Evolutionary conservation across 2,888 invertebrate genomes (phyloP).

Genomic region (Trissolcus brochymenae): DNA sequence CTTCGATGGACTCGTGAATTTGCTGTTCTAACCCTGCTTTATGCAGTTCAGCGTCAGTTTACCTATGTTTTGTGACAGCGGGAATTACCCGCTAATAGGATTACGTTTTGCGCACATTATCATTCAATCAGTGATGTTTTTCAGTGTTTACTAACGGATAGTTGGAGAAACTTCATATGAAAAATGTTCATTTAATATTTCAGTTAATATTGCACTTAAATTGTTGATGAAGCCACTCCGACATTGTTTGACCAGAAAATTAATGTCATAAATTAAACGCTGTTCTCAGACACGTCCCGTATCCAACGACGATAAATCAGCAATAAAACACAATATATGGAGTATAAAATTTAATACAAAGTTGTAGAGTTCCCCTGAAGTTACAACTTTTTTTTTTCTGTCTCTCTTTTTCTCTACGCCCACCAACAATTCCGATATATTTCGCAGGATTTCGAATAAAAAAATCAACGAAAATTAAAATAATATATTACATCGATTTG

Average conservation of each 20-base stretch:
- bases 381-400: too few species aligned
- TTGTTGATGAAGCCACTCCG: not conserved
- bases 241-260: too few species aligned
- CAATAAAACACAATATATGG: too few species aligned
- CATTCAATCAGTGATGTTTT: slow-evolving; percentile 29
- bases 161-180: not conserved
- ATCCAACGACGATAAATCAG: not conserved
- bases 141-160: slow-evolving; percentile 2
- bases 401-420: too few species aligned
- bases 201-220: not conserved
- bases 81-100: slow-evolving; percentile 38
- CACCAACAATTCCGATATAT: too few species aligned
- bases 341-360: too few species aligned
- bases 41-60: slow-evolving; percentile 34
- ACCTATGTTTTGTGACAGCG: slow-evolving; percentile 46
- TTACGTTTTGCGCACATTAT: slow-evolving; percentile 36
- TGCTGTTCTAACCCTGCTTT: slow-evolving; percentile 40
- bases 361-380: too few species aligned
- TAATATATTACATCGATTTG: too few species aligned
- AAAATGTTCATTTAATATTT: not conserved
- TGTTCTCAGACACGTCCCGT: not conserved
- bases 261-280: not conserved
- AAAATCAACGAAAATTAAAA: too few species aligned
- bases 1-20: slow-evolving; percentile 48
- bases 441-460: too few species aligned